phyloP scores from a whole-genome alignment of 2,113 vertebrate species.

The Lepus timidus region DNA sequence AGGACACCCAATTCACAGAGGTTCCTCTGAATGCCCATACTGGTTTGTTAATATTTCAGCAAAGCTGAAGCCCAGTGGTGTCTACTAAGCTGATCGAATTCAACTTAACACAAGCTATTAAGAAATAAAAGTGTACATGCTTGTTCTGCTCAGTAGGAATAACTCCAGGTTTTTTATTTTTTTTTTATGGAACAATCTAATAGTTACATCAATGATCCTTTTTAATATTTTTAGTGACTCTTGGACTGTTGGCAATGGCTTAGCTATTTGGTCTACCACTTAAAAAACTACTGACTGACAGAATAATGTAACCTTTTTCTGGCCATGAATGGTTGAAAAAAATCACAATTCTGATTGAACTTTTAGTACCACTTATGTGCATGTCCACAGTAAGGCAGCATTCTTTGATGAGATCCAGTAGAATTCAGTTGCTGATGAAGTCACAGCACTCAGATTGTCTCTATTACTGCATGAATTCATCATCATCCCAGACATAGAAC shows the following conservation, averaged over 20 bases:
- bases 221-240: slow-evolving; percentile 9
- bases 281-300: not conserved
- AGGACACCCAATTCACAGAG: not conserved
- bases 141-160: not conserved
- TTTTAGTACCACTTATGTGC: not conserved
- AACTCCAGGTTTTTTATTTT: not conserved
- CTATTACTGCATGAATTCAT: not conserved
- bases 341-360: not conserved
- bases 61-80: not conserved
- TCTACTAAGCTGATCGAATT: not conserved
- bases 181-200: not conserved
- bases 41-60: slow-evolving; percentile 3
- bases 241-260: not conserved
- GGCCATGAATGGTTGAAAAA: not conserved
- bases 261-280: slow-evolving; percentile 7
- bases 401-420: not conserved
- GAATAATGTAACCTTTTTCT: not conserved
- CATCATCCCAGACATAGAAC: not conserved
- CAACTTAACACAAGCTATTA: not conserved
- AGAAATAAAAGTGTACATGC: not conserved
- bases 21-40: not conserved
- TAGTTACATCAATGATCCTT: not conserved
- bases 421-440: not conserved
- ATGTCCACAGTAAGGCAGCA: not conserved
- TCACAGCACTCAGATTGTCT: not conserved